Conservation (phyloP, 1,140 invertebrate genomes). For the Sesamia nonagrioides region DNA sequence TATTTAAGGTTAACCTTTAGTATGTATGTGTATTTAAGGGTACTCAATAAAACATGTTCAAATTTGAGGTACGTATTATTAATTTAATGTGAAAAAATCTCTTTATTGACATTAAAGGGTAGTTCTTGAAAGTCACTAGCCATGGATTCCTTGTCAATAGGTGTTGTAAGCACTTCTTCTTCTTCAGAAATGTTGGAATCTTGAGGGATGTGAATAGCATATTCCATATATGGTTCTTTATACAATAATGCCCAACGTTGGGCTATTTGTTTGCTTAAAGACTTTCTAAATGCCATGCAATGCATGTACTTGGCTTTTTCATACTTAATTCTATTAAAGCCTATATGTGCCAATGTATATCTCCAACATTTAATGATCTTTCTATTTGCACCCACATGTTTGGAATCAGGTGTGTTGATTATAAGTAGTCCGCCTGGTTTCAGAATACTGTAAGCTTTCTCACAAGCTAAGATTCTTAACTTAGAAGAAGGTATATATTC, state of each 20-base stretch:
- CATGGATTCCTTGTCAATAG: slow-evolving; percentile 1
- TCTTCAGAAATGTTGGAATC: slow-evolving; percentile 68
- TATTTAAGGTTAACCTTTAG: slow-evolving; percentile 27
- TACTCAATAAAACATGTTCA: slow-evolving; percentile 18
- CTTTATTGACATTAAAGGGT: slow-evolving; percentile 63
- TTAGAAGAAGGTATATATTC: slow-evolving; percentile 95
- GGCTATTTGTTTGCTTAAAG: slow-evolving; percentile 88
- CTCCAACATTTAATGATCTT: slow-evolving; percentile 96
- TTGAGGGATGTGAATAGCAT: slow-evolving; percentile 77
- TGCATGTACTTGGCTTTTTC: slow-evolving; percentile 96
- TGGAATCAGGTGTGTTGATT: slow-evolving; percentile 97
- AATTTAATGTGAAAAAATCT: slow-evolving; percentile 5
- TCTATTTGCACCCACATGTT: slow-evolving; percentile 94
- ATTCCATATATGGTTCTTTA: slow-evolving; percentile 73
- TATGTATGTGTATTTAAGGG: slow-evolving; percentile 11
- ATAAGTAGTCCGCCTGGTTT: slow-evolving; percentile 93
- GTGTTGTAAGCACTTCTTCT: slow-evolving; percentile 38
- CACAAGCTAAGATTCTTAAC: slow-evolving; percentile 92
- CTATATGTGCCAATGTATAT: slow-evolving; percentile 92
- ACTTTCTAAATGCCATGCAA: slow-evolving; percentile 95
- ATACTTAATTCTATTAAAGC: slow-evolving; percentile 94
- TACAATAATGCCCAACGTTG: slow-evolving; percentile 88
- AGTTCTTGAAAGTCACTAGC: slow-evolving; percentile 70
- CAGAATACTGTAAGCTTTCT: slow-evolving; percentile 93
- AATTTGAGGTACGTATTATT: slow-evolving; percentile 24